These are phyloP conservation scores for Dunckerocampus dactyliophorus DNA, from an alignment of 2,113 vertebrate genomes.

Conservation along the genomic window DNA sequence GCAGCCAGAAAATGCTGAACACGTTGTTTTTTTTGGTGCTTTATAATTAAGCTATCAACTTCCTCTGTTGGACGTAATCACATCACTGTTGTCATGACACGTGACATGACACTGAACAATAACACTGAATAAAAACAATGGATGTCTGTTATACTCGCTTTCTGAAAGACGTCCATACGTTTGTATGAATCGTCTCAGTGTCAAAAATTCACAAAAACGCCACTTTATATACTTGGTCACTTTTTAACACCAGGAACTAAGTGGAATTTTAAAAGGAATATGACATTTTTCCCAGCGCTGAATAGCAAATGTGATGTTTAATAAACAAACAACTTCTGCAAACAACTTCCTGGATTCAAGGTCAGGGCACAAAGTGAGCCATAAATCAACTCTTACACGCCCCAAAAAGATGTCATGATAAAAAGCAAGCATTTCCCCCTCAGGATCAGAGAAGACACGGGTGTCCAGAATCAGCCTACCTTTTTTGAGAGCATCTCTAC, in stretches of 20 bases:
- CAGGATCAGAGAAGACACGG: background rate
- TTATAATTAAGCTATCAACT: background rate
- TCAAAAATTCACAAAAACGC: no score
- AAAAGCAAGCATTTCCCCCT: slow-evolving; percentile 15
- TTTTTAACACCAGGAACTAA: background rate
- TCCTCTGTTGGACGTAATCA: background rate
- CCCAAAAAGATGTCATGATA: slow-evolving; percentile 12
- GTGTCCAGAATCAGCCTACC: background rate
- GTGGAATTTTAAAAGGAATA: background rate
- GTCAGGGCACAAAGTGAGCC: slow-evolving; percentile 4
- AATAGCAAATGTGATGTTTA: background rate
- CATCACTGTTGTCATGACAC: background rate
- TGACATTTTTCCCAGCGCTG: no score
- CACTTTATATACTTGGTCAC: background rate
- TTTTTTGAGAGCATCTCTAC: slow-evolving; percentile 1
- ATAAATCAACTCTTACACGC: slow-evolving; percentile 5
- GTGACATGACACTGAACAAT: no score
- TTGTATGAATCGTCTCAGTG: no score
- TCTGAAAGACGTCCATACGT: no score
- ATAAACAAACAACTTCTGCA: background rate
- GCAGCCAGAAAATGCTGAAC: background rate
- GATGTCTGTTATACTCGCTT: no score
- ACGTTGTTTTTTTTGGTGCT: background rate
- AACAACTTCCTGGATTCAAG: slow-evolving; percentile 18
- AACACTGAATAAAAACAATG: background rate